These are phyloP conservation scores for Caenorhabditis remanei DNA, from an alignment of 1,140 invertebrate genomes.

Conservation along the genomic window DNA sequence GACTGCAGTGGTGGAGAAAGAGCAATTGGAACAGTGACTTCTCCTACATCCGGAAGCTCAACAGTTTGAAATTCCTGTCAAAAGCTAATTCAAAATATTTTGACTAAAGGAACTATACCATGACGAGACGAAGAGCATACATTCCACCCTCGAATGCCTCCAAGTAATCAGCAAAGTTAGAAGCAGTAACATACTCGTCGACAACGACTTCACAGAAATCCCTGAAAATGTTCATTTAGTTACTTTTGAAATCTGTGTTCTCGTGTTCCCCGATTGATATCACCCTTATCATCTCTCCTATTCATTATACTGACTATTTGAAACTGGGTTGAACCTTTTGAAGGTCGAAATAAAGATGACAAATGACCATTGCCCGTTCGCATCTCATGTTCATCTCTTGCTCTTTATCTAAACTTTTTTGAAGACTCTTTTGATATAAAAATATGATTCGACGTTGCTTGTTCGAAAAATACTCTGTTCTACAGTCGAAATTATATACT, in stretches of 20 bases:
- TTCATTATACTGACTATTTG: no score
- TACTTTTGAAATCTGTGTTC: not conserved
- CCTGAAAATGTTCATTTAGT: not conserved
- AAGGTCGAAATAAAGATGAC: no score
- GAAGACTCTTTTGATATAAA: no score
- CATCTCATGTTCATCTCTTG: no score
- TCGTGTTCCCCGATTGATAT: no score
- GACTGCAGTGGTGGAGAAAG: conserved; percentile 44
- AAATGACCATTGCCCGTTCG: no score
- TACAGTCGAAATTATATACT: no score
- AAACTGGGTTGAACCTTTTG: no score
- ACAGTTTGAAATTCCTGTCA: conserved; percentile 37
- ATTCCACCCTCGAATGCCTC: conserved; percentile 12
- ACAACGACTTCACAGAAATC: conserved; percentile 30
- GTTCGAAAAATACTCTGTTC: no score
- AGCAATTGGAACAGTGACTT: conserved; percentile 56
- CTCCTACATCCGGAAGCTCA: conserved; percentile 54
- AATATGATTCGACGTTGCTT: no score
- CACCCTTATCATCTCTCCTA: no score
- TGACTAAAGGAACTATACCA: not conserved
- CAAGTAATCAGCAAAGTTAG: not conserved
- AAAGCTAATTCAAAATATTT: not conserved
- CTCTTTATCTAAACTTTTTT: no score
- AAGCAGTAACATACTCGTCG: not conserved
- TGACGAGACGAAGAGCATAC: conserved; percentile 47